A percentile compares a stretch with the other conserved stretches of the same genome.
Conservation (phyloP, 1,140 invertebrate genomes). For the Pomacea maculata region DNA sequence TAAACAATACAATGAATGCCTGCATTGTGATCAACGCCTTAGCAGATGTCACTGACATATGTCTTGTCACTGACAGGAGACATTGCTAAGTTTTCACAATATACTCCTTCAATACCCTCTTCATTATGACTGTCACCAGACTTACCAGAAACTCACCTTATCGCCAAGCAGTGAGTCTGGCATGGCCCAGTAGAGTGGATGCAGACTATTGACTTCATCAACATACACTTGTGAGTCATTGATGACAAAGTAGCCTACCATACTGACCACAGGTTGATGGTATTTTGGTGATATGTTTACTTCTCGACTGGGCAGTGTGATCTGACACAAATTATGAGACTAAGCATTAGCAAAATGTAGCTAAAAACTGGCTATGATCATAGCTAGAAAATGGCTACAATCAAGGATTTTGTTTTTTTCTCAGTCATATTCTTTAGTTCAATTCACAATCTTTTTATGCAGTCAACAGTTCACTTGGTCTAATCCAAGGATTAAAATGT, state of each 20-base stretch:
- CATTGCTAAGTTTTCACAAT: background rate
- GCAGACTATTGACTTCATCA: conserved; percentile 73
- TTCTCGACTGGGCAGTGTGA: background rate
- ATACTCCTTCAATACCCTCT: no score
- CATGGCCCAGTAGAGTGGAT: conserved; percentile 87
- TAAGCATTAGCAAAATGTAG: no score
- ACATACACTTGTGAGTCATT: conserved; percentile 56
- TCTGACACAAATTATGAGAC: background rate
- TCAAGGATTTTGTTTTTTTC: no score
- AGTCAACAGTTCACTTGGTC: no score
- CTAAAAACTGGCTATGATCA: no score
- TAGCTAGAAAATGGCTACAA: no score
- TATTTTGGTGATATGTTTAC: background rate
- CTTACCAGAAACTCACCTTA: conserved; percentile 68
- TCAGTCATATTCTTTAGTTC: no score
- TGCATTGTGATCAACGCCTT: background rate
- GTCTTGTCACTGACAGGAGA: background rate
- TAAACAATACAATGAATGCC: background rate
- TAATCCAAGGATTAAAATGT: no score
- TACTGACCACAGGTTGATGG: conserved; percentile 3
- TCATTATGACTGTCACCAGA: no score
- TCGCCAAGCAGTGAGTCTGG: conserved; percentile 87
- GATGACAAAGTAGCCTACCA: conserved; percentile 17
- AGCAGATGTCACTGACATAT: background rate
- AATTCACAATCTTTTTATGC: no score